Conservation (phyloP, 2,888 invertebrate species). For the Morpho deidamia region DNA sequence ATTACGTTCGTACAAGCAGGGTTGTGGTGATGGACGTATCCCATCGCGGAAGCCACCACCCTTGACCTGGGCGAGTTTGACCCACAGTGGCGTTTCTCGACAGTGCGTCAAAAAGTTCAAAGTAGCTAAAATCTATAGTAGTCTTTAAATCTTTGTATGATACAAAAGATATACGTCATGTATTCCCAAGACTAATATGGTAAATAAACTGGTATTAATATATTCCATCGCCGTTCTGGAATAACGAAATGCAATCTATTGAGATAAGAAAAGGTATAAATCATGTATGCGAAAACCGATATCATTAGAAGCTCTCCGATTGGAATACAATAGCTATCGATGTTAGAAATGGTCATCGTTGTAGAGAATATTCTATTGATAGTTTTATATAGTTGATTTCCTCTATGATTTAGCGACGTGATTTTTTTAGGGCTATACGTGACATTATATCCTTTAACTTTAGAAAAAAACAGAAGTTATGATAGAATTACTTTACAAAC, state of each 20-base stretch:
- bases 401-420: no score
- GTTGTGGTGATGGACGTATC: no score
- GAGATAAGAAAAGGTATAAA: conserved; percentile 37
- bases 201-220: conserved; percentile 15
- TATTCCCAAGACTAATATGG: conserved; percentile 7
- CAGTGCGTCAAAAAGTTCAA: no score
- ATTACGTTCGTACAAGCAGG: no score
- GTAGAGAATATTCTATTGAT: background rate
- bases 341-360: conserved; percentile 26
- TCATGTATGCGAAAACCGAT: conserved; percentile 30
- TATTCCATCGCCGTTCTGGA: conserved; percentile 19
- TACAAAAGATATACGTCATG: conserved; percentile 11
- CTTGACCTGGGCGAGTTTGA: no score
- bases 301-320: conserved; percentile 40
- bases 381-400: no score
- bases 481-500: no score
- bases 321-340: conserved; percentile 34
- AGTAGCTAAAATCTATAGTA: background rate
- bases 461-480: no score
- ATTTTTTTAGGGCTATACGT: no score
- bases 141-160: conserved; percentile 12
- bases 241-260: conserved; percentile 48
- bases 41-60: no score
- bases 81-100: no score
- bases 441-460: no score